phyloP scores from a whole-genome alignment of 2,113 vertebrate genomes.

The Ellobius talpinus region DNA sequence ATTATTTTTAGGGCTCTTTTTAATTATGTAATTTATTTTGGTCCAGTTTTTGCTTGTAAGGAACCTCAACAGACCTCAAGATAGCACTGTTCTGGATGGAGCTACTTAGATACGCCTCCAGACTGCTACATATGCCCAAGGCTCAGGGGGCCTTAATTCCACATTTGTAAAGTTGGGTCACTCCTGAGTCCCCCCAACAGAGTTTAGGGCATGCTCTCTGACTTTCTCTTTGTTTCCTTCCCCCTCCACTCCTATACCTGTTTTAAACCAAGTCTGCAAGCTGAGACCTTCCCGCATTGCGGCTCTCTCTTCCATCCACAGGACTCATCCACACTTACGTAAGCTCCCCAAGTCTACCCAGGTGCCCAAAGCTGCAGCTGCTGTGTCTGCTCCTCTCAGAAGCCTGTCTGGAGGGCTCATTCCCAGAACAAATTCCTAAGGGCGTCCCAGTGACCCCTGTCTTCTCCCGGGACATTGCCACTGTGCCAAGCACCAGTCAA shows the following conservation, averaged over 20 bases:
- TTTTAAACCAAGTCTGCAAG: neutral
- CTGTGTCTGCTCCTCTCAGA: neutral
- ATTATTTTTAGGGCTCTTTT: neutral
- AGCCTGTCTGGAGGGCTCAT: constrained; percentile 4
- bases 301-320: neutral
- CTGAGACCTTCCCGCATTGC: too few relatives aligned
- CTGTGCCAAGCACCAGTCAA: neutral
- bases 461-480: neutral
- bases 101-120: neutral
- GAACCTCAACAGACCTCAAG: neutral
- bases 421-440: neutral
- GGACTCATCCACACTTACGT: neutral
- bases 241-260: neutral
- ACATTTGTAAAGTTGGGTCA: neutral
- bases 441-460: neutral
- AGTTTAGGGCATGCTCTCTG: neutral
- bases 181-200: neutral
- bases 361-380: neutral
- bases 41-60: neutral
- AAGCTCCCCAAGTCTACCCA: neutral
- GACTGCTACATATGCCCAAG: neutral
- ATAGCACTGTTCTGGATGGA: neutral
- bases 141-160: neutral
- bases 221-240: too few relatives aligned
- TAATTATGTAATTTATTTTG: neutral